These are phyloP conservation scores for Chascanopsetta lugubris DNA, from an alignment of 2,113 vertebrate species.

Conservation along the genomic window DNA sequence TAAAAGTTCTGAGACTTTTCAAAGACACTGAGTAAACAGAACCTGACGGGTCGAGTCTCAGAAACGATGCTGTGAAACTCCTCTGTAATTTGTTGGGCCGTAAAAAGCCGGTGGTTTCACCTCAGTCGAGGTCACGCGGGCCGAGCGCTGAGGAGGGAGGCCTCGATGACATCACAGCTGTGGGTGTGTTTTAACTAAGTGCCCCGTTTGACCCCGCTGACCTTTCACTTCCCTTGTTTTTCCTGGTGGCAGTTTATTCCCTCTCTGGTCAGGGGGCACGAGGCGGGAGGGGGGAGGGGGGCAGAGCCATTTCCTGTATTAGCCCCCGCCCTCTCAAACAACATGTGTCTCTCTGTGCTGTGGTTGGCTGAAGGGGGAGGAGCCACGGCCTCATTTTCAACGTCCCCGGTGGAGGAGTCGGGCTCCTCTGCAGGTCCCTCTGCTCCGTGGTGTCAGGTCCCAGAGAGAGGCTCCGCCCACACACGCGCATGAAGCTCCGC, in stretches of 20 bases:
- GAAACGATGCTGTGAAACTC: conserved; percentile 15
- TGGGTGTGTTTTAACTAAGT: conserved; percentile 53
- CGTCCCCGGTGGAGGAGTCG: conserved; percentile 54
- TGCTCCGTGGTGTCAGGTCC: conserved; percentile 60
- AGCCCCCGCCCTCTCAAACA: conserved; percentile 53
- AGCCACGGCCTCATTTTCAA: conserved; percentile 59
- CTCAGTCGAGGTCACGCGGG: conserved; percentile 30
- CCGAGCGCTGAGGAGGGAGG: conserved; percentile 8
- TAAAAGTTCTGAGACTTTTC: neutral
- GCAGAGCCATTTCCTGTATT: conserved; percentile 70
- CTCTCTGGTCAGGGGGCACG: conserved; percentile 10
- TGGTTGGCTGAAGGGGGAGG: conserved; percentile 25
- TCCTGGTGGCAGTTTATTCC: conserved; percentile 44
- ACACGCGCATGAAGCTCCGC: too few species aligned
- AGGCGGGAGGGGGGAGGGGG: neutral
- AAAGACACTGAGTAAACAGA: neutral
- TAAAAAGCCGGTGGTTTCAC: conserved; percentile 39
- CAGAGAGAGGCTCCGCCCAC: too few species aligned
- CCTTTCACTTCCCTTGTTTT: conserved; percentile 49
- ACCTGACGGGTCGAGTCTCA: too few species aligned
- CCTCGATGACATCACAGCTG: conserved; percentile 36
- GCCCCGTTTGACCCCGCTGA: conserved; percentile 47
- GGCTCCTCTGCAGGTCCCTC: conserved; percentile 50
- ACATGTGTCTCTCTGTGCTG: conserved; percentile 57
- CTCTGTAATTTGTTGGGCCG: conserved; percentile 27